Conservation (phyloP, 2,888 invertebrate genomes). For the Lepidocyrtinus sp. region DNA sequence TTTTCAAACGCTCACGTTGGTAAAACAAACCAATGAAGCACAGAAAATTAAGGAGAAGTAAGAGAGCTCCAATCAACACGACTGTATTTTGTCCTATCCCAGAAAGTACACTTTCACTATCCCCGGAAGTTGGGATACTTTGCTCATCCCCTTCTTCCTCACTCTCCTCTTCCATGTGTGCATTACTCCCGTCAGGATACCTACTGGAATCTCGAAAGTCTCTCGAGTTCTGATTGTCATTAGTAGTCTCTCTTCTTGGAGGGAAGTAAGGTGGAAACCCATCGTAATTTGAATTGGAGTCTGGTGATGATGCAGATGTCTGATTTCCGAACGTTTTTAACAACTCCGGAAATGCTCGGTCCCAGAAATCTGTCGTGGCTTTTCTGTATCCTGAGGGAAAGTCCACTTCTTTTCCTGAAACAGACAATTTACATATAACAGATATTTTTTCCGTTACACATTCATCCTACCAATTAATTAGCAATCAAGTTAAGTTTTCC, state of each 20-base stretch:
- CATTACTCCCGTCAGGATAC: neutral
- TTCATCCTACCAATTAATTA: no score
- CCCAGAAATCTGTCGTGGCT: constrained; percentile 61
- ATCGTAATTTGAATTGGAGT: constrained; percentile 26
- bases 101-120: constrained; percentile 28
- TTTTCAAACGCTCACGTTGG: constrained; percentile 66
- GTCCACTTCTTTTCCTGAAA: constrained; percentile 62
- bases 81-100: constrained; percentile 63
- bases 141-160: neutral
- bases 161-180: neutral
- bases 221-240: constrained; percentile 2
- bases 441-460: no score
- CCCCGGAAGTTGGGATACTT: no score
- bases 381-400: constrained; percentile 63
- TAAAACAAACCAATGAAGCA: constrained; percentile 69
- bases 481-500: neutral
- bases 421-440: no score
- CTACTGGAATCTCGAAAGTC: neutral
- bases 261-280: constrained; percentile 38
- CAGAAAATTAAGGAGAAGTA: constrained; percentile 64
- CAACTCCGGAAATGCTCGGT: constrained; percentile 54
- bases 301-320: neutral
- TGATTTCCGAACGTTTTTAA: constrained; percentile 63
- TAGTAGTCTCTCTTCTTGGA: constrained; percentile 4
- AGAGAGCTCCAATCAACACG: constrained; percentile 65